A percentile compares a stretch with the other conserved stretches of the same genome.
Evolutionary conservation across 2,797 vertebrate species (phyloP).

Genomic region (Sebastes glaucus): DNA sequence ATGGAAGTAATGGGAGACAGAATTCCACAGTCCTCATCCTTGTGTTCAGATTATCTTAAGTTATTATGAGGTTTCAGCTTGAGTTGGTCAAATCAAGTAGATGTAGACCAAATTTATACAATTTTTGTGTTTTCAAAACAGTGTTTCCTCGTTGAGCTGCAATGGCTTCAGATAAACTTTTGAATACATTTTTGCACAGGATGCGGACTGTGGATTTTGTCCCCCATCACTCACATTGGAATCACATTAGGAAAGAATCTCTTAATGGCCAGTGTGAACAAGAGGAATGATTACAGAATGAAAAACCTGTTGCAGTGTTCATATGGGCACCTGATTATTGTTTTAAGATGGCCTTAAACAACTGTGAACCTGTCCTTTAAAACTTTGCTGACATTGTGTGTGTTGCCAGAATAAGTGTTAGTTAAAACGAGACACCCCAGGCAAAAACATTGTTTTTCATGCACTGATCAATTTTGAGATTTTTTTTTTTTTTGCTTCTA

Average conservation of each 20-base stretch:
- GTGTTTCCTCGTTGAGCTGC: background rate
- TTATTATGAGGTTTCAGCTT: background rate
- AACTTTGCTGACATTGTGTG: background rate
- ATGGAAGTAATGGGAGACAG: too few relatives aligned
- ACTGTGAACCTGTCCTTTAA: background rate
- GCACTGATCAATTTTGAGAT: too few relatives aligned
- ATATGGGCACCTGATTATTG: background rate
- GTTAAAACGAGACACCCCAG: too few relatives aligned
- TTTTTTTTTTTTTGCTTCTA: accelerated
- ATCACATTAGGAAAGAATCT: too few relatives aligned
- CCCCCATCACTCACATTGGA: background rate
- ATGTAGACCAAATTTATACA: accelerated
- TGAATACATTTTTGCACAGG: background rate
- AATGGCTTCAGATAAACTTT: too few relatives aligned
- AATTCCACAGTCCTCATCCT: too few relatives aligned
- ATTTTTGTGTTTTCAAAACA: background rate
- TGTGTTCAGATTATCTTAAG: background rate
- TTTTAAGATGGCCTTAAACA: background rate
- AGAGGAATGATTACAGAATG: background rate
- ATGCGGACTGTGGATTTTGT: background rate
- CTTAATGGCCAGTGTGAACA: background rate
- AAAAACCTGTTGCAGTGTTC: background rate
- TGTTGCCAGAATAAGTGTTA: background rate
- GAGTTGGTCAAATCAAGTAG: background rate
- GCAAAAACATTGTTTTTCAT: too few relatives aligned